These are phyloP conservation scores for Erpetoichthys calabaricus DNA, from an alignment of 2,797 vertebrate genomes.

Conservation along the genomic window DNA sequence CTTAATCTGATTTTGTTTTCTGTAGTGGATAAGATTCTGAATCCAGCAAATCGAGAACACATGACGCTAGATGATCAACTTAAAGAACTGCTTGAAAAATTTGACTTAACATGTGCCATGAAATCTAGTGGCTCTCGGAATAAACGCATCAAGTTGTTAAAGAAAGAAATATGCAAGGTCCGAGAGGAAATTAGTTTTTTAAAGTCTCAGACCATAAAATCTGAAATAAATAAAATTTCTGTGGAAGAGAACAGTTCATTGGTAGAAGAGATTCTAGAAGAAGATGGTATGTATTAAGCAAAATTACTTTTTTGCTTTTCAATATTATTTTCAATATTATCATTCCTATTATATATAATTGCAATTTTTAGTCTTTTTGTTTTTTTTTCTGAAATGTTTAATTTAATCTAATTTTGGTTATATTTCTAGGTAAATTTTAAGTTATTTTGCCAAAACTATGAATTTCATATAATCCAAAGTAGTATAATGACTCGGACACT, in stretches of 20 bases:
- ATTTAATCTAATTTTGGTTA: no score
- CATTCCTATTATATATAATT: neutral
- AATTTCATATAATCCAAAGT: no score
- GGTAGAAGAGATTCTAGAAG: conserved; percentile 56
- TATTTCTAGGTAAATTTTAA: no score
- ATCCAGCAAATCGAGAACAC: conserved; percentile 65
- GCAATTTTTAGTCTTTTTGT: no score
- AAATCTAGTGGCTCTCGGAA: conserved; percentile 88
- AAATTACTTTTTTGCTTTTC: neutral
- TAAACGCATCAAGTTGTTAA: conserved; percentile 84
- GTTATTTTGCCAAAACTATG: no score
- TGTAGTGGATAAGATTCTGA: conserved; percentile 78
- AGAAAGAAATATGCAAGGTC: conserved; percentile 76
- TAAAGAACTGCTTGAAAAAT: conserved; percentile 79
- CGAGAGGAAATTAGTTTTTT: conserved; percentile 72
- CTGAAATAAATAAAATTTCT: conserved; percentile 44
- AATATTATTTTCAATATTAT: neutral
- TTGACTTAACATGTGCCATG: conserved; percentile 84
- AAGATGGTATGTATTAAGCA: conserved; percentile 61
- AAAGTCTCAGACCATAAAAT: conserved; percentile 45
- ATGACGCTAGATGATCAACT: conserved; percentile 79
- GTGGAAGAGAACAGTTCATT: conserved; percentile 46
- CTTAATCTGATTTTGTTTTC: neutral
- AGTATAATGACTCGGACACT: no score
- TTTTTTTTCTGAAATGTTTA: no score